Evolutionary conservation across 2,888 invertebrate species (phyloP).

Genomic region (Heliconius sara): DNA sequence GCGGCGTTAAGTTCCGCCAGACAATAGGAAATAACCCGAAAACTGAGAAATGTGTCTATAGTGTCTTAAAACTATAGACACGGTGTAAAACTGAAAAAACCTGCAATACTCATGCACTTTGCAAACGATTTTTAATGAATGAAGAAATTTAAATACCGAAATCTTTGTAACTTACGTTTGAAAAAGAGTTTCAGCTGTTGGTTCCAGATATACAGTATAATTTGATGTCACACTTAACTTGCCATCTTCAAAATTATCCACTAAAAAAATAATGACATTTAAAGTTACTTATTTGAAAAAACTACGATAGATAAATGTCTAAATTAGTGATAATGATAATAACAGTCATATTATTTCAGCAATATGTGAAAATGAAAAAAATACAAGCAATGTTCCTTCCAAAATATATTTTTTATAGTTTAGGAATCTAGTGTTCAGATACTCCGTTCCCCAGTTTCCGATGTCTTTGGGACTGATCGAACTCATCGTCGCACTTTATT

Average conservation of each 20-base stretch:
- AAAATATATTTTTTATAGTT: no score
- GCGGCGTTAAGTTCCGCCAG: neutral
- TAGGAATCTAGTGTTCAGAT: neutral
- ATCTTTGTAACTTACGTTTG: conserved; percentile 48
- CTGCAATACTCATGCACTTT: no score
- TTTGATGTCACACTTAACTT: conserved; percentile 16
- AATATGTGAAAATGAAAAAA: no score
- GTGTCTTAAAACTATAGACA: neutral
- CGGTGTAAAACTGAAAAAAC: neutral
- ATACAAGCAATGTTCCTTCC: no score
- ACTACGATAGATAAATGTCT: neutral
- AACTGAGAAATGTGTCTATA: neutral
- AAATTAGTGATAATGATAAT: no score
- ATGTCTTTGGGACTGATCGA: neutral
- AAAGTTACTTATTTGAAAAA: neutral
- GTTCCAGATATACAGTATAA: conserved; percentile 43
- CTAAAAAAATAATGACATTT: conserved; percentile 1
- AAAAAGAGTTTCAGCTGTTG: conserved; percentile 38
- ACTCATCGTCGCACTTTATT: neutral
- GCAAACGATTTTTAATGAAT: neutral
- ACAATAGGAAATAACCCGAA: no score
- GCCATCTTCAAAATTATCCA: conserved; percentile 11
- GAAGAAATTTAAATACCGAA: neutral
- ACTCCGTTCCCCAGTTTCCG: neutral
- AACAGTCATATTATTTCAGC: no score